These are phyloP conservation scores for Microctenopoma lineatum DNA, from an alignment of 2,797 vertebrate species.

Conservation along the genomic window DNA sequence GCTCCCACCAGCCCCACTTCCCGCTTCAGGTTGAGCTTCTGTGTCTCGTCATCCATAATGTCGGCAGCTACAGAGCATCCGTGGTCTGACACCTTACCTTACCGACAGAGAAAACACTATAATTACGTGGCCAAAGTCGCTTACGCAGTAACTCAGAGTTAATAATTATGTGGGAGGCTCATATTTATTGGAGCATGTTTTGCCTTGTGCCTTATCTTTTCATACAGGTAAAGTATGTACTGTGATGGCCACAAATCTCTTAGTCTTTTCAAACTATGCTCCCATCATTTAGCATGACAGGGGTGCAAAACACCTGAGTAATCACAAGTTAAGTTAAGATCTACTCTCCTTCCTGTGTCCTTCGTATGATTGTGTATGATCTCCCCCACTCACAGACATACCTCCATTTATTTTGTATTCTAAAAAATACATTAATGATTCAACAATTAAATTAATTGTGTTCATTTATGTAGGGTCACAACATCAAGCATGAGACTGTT, in stretches of 20 bases:
- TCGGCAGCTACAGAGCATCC: not conserved
- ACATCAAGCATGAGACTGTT: not conserved
- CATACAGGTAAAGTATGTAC: too few species aligned
- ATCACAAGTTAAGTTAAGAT: not conserved
- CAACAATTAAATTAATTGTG: not conserved
- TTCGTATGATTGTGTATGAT: not conserved
- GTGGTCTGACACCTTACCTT: not conserved
- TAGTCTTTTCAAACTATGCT: not conserved
- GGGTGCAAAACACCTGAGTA: not conserved
- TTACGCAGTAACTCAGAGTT: constrained; percentile 51
- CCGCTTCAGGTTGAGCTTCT: constrained; percentile 81
- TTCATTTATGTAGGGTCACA: not conserved
- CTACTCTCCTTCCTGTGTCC: not conserved
- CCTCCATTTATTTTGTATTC: not conserved
- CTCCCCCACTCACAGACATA: not conserved
- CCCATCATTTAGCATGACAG: not conserved
- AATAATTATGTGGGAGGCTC: constrained; percentile 68
- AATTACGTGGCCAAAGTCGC: constrained; percentile 53
- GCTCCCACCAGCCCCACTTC: constrained; percentile 87
- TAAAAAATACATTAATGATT: not conserved
- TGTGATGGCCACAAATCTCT: not conserved
- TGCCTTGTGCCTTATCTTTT: not conserved
- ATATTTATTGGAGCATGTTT: not conserved
- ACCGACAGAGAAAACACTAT: not conserved
- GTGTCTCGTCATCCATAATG: constrained; percentile 39